Base-by-base conservation (phyloP, 2,113 vertebrate species). In the Sterna hirundo region DNA sequence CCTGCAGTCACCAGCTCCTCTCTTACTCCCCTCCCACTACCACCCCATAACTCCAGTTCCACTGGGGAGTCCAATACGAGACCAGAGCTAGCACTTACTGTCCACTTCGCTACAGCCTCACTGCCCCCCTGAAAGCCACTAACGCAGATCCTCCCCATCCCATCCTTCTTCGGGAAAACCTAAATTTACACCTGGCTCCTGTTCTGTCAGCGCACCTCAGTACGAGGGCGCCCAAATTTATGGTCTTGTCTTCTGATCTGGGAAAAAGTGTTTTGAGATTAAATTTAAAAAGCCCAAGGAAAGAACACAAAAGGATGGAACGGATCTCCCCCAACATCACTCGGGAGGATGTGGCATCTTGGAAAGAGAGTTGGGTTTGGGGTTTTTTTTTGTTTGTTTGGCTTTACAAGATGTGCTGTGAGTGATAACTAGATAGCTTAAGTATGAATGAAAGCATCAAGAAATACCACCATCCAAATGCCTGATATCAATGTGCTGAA, bases 321-420 rank as follows among this genome's bases (percentile, higher is more conserved):
- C 6, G 32, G 16, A 46, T 17, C 52, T 68, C 10, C 10, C 22
- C 36, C 49, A 8, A 11, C 0, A 1, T 55, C 65, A 38, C 44
- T 55, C 10, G n/a, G 65, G 13, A 80, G 2, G 20, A 64, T 0
- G 2, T 1, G 4, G 34, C 3, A 0, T 20, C 47, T 61, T n/a
- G 13, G 40, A 32, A 58, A 52, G 10, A 52, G 3, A 65, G 27
- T 10, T 27, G 27, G 19, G 11, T 22, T 51, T 75, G n/a, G 13
- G 8, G 40, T 40, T 42, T 1, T 19, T 72, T 34, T 76, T 46
- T 15, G 22, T 66, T 62, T 76, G 30, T 36, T 68, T 77, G 29
- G 21, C 74, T 77, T 78, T 57, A 66, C 11, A 70, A 64, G 57
- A 42, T 2, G 6, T 71, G 57, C 52, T 17, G 11, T 3, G 32